Evolutionary conservation across 2,888 invertebrate species (phyloP).

Genomic region (Agrilus biguttatus): DNA sequence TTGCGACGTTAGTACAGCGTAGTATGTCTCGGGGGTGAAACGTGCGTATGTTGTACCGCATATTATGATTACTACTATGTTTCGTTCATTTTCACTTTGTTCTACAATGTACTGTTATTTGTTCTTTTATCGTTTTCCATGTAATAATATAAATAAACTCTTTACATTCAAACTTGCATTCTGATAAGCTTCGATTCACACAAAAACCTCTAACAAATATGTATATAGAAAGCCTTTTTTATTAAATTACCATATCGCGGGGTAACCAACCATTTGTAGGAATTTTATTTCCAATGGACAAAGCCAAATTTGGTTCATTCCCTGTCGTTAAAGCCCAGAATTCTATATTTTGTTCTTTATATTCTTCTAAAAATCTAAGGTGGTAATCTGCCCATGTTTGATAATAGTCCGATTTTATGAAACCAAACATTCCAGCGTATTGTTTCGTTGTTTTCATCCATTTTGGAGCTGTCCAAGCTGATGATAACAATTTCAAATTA

Average conservation of each 20-base stretch:
- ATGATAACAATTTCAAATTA: constrained; percentile 39
- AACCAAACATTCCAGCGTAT: constrained; percentile 25
- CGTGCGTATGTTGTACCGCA: too few relatives aligned
- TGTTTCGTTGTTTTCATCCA: constrained; percentile 37
- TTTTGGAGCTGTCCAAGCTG: constrained; percentile 36
- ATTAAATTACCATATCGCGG: constrained; percentile 20
- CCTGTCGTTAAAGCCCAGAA: constrained; percentile 81
- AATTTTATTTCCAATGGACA: constrained; percentile 34
- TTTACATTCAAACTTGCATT: too few relatives aligned
- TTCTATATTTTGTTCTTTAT: constrained; percentile 46
- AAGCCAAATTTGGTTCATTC: constrained; percentile 68
- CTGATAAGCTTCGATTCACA: too few relatives aligned
- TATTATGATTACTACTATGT: too few relatives aligned
- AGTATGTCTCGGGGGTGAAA: too few relatives aligned
- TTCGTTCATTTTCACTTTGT: too few relatives aligned
- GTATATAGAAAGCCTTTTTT: too few relatives aligned
- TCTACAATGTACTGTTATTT: too few relatives aligned
- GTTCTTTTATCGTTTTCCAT: too few relatives aligned
- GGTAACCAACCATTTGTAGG: constrained; percentile 69
- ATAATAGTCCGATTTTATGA: constrained; percentile 37
- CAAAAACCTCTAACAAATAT: too few relatives aligned
- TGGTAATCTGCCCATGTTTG: constrained; percentile 73
- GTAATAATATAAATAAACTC: too few relatives aligned
- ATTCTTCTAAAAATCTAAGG: constrained; percentile 63
- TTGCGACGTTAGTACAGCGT: too few relatives aligned